A percentile compares a stretch with the other conserved stretches of the same genome.
Conservation (phyloP, 2,113 vertebrate genomes). For the Sclerurus mexicanus region DNA sequence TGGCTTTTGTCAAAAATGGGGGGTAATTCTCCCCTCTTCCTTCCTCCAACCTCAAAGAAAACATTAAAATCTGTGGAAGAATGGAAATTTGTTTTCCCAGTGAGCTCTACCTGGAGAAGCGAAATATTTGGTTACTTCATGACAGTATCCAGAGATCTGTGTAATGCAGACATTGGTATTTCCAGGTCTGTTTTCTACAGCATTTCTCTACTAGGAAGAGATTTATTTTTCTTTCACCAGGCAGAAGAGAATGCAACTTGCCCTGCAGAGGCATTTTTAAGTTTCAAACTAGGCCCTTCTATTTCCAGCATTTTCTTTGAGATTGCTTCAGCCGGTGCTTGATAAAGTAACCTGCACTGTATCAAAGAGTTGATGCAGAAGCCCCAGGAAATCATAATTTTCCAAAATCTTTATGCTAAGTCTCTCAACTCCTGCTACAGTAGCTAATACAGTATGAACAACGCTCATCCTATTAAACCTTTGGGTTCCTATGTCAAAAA, state of each 20-base stretch:
- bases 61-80: slow-evolving; percentile 18
- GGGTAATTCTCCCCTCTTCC: slow-evolving; percentile 13
- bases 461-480: slow-evolving; percentile 45
- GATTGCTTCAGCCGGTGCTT: slow-evolving; percentile 56
- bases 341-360: slow-evolving; percentile 63
- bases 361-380: slow-evolving; percentile 60
- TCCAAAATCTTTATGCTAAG: slow-evolving; percentile 51
- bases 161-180: slow-evolving; percentile 55
- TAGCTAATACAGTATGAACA: slow-evolving; percentile 52
- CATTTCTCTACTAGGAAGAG: slow-evolving; percentile 58
- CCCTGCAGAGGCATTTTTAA: slow-evolving; percentile 49
- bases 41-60: slow-evolving; percentile 41
- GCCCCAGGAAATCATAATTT: slow-evolving; percentile 65
- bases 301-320: slow-evolving; percentile 63
- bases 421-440: slow-evolving; percentile 45
- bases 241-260: slow-evolving; percentile 66
- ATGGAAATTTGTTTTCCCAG: neutral
- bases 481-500: neutral
- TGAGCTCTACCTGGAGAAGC: slow-evolving; percentile 36
- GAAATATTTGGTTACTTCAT: slow-evolving; percentile 4
- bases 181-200: slow-evolving; percentile 57
- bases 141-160: slow-evolving; percentile 66
- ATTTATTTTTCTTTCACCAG: slow-evolving; percentile 65
- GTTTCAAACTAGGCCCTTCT: slow-evolving; percentile 60
- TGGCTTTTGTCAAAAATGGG: slow-evolving; percentile 34